Evolutionary conservation across 2,113 vertebrate genomes (phyloP).

Genomic region (Cyanoderma ruficeps): DNA sequence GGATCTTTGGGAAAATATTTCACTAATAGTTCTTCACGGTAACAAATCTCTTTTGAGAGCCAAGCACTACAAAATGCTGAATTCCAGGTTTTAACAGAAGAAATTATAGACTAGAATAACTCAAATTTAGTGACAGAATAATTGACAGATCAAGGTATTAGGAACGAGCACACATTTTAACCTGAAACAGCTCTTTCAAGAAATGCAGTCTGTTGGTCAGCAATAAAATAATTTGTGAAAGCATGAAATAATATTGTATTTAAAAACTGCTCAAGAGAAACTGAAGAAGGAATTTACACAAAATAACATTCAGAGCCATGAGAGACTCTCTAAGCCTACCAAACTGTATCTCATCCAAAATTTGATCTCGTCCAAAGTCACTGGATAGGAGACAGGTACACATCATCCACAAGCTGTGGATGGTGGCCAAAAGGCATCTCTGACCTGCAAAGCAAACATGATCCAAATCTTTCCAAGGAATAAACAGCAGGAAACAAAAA

Average conservation of each 20-base stretch:
- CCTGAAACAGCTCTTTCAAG: not conserved
- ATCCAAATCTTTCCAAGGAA: not conserved
- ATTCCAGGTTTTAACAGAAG: not conserved
- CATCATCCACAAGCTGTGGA: not conserved
- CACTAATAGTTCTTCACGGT: not conserved
- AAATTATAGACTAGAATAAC: not conserved
- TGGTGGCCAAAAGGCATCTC: not conserved
- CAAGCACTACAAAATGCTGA: not conserved
- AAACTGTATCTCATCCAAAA: not conserved
- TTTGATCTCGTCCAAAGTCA: not conserved
- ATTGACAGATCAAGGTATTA: not conserved
- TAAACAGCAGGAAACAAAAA: not conserved
- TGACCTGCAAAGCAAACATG: not conserved
- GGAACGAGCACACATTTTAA: not conserved
- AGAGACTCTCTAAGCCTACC: not conserved
- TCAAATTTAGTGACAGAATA: not conserved
- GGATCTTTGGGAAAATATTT: not conserved
- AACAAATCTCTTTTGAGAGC: not conserved
- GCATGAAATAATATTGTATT: not conserved
- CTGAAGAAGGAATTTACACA: not conserved
- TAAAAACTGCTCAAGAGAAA: not conserved
- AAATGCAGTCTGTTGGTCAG: not conserved
- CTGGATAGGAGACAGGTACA: not conserved
- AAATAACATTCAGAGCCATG: not conserved
- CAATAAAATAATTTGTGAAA: not conserved